phyloP scores from a whole-genome alignment of 2,113 vertebrate genomes.

The Sapayoa aenigma region DNA sequence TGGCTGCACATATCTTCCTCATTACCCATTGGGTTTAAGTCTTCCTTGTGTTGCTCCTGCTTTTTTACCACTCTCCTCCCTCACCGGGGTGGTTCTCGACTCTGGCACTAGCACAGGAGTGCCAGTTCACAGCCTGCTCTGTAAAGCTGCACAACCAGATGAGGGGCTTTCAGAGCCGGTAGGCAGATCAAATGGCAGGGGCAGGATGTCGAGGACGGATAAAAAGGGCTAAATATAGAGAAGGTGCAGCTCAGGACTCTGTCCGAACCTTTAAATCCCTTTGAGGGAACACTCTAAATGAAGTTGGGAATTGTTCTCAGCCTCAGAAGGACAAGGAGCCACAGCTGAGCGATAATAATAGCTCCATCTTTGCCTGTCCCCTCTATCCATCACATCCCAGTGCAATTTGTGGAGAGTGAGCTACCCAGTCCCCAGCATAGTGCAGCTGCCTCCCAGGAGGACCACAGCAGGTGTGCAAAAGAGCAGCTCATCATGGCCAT shows the following conservation, averaged over 20 bases:
- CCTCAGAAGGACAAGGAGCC: slow-evolving; percentile 21
- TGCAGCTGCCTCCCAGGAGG: background rate
- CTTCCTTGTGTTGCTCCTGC: background rate
- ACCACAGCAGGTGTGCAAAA: background rate
- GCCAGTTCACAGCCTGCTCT: background rate
- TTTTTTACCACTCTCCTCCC: background rate
- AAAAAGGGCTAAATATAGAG: slow-evolving; percentile 68
- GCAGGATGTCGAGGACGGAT: background rate
- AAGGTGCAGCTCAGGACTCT: slow-evolving; percentile 42
- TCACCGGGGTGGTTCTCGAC: background rate
- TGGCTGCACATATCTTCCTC: fast-evolving
- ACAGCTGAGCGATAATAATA: background rate
- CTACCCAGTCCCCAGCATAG: background rate
- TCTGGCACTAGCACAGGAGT: background rate
- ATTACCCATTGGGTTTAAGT: fast-evolving
- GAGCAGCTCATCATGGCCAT: background rate
- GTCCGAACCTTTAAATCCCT: slow-evolving; percentile 45
- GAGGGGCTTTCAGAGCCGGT: background rate
- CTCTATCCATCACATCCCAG: background rate
- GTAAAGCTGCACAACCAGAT: background rate
- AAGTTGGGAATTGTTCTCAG: slow-evolving; percentile 46
- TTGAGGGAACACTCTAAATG: slow-evolving; percentile 26
- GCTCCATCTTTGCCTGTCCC: background rate
- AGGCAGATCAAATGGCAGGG: slow-evolving; percentile 1
- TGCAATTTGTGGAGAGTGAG: background rate